These are phyloP conservation scores for Sylvia borin DNA, from an alignment of 2,797 vertebrate species.

Conservation along the genomic window DNA sequence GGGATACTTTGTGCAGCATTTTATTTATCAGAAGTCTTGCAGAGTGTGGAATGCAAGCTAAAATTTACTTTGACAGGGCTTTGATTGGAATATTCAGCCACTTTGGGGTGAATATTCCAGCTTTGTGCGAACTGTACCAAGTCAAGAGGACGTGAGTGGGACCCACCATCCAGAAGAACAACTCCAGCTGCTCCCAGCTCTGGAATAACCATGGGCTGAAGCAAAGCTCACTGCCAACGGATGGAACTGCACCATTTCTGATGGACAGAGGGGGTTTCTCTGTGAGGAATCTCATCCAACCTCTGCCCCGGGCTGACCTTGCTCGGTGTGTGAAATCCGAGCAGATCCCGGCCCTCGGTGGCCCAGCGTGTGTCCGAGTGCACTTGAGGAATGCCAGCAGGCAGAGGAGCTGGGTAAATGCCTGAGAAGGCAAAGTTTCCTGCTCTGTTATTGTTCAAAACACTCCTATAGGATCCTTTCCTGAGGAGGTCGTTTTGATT, in stretches of 20 bases:
- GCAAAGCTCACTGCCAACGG: neutral
- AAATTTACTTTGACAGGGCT: neutral
- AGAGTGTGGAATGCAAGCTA: neutral
- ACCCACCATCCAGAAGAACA: neutral
- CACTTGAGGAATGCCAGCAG: conserved; percentile 22
- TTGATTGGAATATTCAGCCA: no score
- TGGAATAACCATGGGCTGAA: neutral
- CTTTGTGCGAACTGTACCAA: neutral
- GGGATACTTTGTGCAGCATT: rapidly evolving
- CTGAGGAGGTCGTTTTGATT: neutral
- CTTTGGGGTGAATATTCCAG: neutral
- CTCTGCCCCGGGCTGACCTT: conserved; percentile 39
- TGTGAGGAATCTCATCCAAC: neutral
- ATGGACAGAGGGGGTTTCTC: neutral
- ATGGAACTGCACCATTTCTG: neutral
- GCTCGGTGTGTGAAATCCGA: conserved; percentile 38
- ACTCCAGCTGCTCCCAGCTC: neutral
- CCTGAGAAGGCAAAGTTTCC: conserved; percentile 20
- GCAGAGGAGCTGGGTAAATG: conserved; percentile 22
- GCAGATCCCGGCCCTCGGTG: neutral
- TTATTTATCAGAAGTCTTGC: neutral
- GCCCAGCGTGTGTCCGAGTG: conserved; percentile 31
- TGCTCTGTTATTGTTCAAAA: conserved; percentile 48
- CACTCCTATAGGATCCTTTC: neutral
- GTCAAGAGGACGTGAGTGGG: neutral